These are phyloP conservation scores for Zenarchopterus dispar DNA, from an alignment of 2,797 vertebrate species.

Conservation along the genomic window DNA sequence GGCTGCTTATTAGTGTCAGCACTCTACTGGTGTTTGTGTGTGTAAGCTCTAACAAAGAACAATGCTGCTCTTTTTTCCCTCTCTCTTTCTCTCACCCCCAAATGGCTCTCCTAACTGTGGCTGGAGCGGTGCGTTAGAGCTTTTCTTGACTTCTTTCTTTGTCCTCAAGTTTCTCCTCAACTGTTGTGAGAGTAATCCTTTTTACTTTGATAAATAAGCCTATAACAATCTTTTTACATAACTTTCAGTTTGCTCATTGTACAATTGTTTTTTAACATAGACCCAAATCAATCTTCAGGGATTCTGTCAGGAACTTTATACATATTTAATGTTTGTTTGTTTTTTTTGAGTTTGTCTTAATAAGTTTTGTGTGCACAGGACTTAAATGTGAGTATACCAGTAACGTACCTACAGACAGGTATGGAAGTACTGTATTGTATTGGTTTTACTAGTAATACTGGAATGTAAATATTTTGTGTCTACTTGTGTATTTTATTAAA, in stretches of 20 bases:
- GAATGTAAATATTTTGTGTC: too few relatives aligned
- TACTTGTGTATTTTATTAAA: too few relatives aligned
- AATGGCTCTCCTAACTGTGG: conserved; percentile 27
- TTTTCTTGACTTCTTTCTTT: conserved; percentile 45
- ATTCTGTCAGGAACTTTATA: too few relatives aligned
- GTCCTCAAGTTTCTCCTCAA: conserved; percentile 38
- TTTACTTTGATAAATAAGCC: conserved; percentile 22
- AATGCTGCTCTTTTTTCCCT: conserved; percentile 54
- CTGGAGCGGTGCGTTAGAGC: not conserved
- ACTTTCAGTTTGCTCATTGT: conserved; percentile 37
- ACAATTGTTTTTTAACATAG: conserved; percentile 9
- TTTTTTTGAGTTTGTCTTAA: too few relatives aligned
- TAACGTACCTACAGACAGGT: too few relatives aligned
- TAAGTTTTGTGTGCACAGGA: too few relatives aligned
- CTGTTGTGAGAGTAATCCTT: conserved; percentile 39
- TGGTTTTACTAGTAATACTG: too few relatives aligned
- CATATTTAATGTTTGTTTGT: too few relatives aligned
- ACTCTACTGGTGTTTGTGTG: conserved; percentile 49
- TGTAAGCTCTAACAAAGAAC: conserved; percentile 65
- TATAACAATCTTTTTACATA: conserved; percentile 49
- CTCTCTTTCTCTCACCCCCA: conserved; percentile 10
- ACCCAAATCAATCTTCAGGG: too few relatives aligned
- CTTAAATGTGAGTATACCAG: too few relatives aligned
- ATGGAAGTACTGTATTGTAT: too few relatives aligned
- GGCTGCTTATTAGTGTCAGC: conserved; percentile 72